Conservation (phyloP, 2,888 invertebrate species). For the Petrolisthes cinctipes region DNA sequence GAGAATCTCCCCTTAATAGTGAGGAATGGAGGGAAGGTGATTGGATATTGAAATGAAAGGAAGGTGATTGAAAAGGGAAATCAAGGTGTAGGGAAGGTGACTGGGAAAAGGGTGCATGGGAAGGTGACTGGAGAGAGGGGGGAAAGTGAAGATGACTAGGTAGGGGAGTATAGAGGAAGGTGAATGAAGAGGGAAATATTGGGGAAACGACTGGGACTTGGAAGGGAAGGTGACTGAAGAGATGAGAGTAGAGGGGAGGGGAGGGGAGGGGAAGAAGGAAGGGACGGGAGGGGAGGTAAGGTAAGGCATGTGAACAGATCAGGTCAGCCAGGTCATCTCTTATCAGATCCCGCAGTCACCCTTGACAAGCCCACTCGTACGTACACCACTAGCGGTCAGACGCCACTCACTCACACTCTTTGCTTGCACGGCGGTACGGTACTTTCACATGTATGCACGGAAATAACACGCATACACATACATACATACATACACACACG, state of each 20-base stretch:
- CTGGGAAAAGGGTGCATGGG: too few relatives aligned
- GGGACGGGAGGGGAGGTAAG: slow-evolving; percentile 12
- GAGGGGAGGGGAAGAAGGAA: background rate
- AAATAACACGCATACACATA: too few relatives aligned
- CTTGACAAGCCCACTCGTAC: background rate
- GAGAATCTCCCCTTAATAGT: too few relatives aligned
- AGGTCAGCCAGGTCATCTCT: slow-evolving; percentile 21
- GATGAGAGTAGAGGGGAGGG: background rate
- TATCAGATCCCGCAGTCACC: slow-evolving; percentile 36
- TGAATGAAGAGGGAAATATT: too few relatives aligned
- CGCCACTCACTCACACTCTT: background rate
- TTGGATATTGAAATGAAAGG: background rate
- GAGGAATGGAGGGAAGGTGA: background rate
- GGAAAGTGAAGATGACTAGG: too few relatives aligned
- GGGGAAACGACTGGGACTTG: background rate
- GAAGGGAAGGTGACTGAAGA: background rate
- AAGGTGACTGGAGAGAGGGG: too few relatives aligned
- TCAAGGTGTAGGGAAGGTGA: slow-evolving; percentile 19
- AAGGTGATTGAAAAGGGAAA: background rate
- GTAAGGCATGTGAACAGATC: slow-evolving; percentile 31
- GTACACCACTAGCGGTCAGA: slow-evolving; percentile 1
- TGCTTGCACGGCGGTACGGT: too few relatives aligned
- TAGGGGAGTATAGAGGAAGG: too few relatives aligned
- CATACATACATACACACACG: too few relatives aligned
- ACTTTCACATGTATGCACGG: too few relatives aligned